These are phyloP conservation scores for Mastomys natalensis DNA, from an alignment of 2,113 vertebrate genomes.

Conservation along the genomic window DNA sequence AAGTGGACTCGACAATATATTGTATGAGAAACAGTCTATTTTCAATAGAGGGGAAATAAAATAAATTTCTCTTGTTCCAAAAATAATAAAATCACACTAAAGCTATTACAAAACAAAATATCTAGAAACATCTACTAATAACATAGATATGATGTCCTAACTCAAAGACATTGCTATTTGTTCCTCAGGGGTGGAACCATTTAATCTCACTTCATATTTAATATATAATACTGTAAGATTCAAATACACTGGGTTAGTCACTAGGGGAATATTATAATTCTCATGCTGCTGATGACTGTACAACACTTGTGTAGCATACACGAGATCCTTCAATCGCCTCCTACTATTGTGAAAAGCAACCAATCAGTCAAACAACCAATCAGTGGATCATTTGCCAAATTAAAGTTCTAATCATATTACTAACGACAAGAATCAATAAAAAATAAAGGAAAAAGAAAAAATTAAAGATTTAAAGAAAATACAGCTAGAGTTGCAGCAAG, in stretches of 20 bases:
- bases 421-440: conserved; percentile 11
- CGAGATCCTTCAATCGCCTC: fast-evolving
- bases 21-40: neutral
- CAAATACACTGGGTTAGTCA: neutral
- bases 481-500: too few species aligned
- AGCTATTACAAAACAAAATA: neutral
- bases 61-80: neutral
- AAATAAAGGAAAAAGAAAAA: neutral
- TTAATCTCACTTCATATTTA: neutral
- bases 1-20: too few species aligned
- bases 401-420: neutral
- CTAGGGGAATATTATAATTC: neutral
- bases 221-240: neutral
- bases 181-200: neutral
- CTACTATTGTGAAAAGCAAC: neutral
- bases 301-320: neutral
- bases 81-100: neutral
- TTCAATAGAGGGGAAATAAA: neutral
- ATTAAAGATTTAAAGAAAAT: neutral
- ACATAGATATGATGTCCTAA: neutral
- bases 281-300: too few species aligned
- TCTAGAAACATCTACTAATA: neutral
- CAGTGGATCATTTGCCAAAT: neutral
- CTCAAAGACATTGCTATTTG: neutral
- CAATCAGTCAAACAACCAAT: neutral